Conservation (phyloP, 2,113 vertebrate genomes). For the Plecotus auritus region DNA sequence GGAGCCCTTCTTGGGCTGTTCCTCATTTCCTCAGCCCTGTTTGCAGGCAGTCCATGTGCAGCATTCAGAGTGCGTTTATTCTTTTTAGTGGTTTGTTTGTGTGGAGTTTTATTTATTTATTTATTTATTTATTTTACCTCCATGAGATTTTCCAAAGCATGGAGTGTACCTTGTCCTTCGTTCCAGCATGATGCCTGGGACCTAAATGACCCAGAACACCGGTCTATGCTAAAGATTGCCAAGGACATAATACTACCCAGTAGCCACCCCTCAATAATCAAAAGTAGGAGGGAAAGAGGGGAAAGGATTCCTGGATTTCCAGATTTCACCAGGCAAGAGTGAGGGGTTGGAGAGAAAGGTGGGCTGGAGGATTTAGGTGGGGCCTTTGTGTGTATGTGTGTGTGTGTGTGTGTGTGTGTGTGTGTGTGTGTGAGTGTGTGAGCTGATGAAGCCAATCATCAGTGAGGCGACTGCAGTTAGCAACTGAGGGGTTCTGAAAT, state of each 20-base stretch:
- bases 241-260: background rate
- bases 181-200: background rate
- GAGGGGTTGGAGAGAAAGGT: background rate
- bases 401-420: background rate
- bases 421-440: too few species aligned
- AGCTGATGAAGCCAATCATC: background rate
- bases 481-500: background rate
- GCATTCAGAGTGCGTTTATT: background rate
- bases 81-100: background rate
- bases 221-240: background rate
- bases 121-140: background rate
- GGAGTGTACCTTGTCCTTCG: background rate
- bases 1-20: background rate
- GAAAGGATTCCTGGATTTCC: background rate
- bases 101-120: background rate
- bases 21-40: background rate
- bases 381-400: accelerated
- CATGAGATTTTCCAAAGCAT: background rate
- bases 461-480: background rate
- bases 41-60: accelerated
- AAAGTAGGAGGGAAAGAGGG: background rate
- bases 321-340: background rate
- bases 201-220: background rate
- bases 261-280: background rate
- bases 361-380: background rate